Evolutionary conservation across 1,140 invertebrate genomes (phyloP).

Genomic region (Gonioctena quinquepunctata): DNA sequence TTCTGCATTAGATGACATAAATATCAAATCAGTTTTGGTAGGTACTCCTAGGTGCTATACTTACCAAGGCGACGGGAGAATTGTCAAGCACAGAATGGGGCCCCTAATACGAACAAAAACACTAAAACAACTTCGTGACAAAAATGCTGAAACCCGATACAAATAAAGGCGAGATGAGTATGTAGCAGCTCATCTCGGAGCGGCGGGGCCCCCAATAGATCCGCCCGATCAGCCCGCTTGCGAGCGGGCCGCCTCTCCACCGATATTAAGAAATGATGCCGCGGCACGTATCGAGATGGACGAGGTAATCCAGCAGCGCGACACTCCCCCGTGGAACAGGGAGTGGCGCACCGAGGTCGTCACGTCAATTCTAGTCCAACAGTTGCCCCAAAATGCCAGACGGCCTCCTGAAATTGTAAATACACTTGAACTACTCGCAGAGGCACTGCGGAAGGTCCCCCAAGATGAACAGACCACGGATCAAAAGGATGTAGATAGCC

Average conservation of each 20-base stretch:
- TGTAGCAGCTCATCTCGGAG: neutral
- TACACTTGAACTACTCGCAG: neutral
- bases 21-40: too few relatives aligned
- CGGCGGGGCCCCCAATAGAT: neutral
- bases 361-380: neutral
- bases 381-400: neutral
- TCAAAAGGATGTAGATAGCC: neutral
- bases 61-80: too few relatives aligned
- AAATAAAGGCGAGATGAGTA: slow-evolving; percentile 16
- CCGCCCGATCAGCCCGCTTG: neutral
- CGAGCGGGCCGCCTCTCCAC: neutral
- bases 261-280: neutral
- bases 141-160: slow-evolving; percentile 25
- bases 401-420: neutral
- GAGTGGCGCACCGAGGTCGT: neutral
- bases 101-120: slow-evolving; percentile 41
- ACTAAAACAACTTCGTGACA: slow-evolving; percentile 25
- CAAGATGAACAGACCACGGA: neutral
- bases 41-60: too few relatives aligned
- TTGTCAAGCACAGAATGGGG: too few relatives aligned
- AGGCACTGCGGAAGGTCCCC: neutral
- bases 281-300: slow-evolving; percentile 11
- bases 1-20: too few relatives aligned
- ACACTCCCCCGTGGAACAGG: slow-evolving; percentile 47
- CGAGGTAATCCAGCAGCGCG: slow-evolving; percentile 38